Percentiles rank a stretch among this genome's conserved stretches.
These are phyloP conservation scores for Chrysomallon squamiferum DNA, from an alignment of 1,140 invertebrate genomes.

Conservation along the genomic window DNA sequence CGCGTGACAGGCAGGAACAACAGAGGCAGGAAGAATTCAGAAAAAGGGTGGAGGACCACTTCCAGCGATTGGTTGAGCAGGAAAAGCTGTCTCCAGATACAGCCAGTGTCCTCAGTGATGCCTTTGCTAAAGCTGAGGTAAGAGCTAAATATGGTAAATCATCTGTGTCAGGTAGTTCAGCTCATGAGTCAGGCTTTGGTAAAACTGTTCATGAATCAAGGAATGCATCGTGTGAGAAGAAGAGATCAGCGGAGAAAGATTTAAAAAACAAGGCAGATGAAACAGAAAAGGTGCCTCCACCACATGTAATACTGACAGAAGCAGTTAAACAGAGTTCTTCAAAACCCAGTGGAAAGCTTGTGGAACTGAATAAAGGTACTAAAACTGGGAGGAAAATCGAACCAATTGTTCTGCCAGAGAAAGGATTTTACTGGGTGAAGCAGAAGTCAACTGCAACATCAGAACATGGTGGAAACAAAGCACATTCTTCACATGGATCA, in stretches of 20 bases:
- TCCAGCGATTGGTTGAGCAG: slow-evolving; percentile 21
- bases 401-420: slow-evolving; percentile 4
- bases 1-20: slow-evolving; percentile 24
- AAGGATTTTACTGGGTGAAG: background rate
- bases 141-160: slow-evolving; percentile 15
- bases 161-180: background rate
- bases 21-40: slow-evolving; percentile 19
- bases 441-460: background rate
- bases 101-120: slow-evolving; percentile 27
- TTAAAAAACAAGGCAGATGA: background rate
- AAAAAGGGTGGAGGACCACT: slow-evolving; percentile 30
- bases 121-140: slow-evolving; percentile 20
- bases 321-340: background rate
- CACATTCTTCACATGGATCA: slow-evolving; percentile 31
- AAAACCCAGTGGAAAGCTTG: slow-evolving; percentile 1
- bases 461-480: background rate
- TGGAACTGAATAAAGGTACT: background rate
- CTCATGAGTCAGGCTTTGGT: slow-evolving; percentile 22
- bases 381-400: background rate
- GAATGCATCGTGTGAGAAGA: slow-evolving; percentile 67
- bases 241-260: slow-evolving; percentile 11
- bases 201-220: slow-evolving; percentile 47
- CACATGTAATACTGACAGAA: background rate
- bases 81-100: slow-evolving; percentile 23
- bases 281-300: background rate